A percentile compares a stretch with the other conserved stretches of the same genome.
phyloP scores from a whole-genome alignment of 2,888 invertebrate species.

The Andrena praecox region DNA sequence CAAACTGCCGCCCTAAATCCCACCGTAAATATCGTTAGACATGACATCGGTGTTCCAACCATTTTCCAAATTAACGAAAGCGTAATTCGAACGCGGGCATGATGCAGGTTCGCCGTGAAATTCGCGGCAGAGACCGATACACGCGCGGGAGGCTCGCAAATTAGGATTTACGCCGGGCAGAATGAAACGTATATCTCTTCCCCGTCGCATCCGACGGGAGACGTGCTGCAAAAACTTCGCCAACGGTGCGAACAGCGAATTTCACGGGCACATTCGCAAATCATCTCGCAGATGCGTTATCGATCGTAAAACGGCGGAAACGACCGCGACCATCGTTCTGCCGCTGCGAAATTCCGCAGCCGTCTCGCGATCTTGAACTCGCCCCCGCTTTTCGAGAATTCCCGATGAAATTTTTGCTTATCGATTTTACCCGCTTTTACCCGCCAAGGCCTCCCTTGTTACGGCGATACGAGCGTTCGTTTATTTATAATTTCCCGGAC shows the following conservation, averaged over 20 bases:
- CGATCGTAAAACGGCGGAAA: slow-evolving; percentile 11
- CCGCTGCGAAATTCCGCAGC: neutral
- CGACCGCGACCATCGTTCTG: neutral
- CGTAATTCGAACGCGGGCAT: neutral
- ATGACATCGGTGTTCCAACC: neutral
- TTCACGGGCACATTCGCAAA: slow-evolving; percentile 12
- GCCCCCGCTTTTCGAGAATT: slow-evolving; percentile 25
- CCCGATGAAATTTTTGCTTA: slow-evolving; percentile 41
- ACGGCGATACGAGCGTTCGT: slow-evolving; percentile 33
- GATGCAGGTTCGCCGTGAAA: neutral
- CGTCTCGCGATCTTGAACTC: slow-evolving; percentile 27
- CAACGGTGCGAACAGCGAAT: neutral
- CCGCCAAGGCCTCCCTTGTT: slow-evolving; percentile 42
- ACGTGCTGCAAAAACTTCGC: neutral
- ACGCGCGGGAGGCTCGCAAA: neutral
- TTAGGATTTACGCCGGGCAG: neutral
- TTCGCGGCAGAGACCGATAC: neutral
- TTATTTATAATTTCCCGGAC: slow-evolving; percentile 61
- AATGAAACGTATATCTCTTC: neutral
- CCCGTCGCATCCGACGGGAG: neutral
- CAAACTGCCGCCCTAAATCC: neutral
- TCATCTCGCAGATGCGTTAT: slow-evolving; percentile 5
- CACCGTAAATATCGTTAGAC: neutral
- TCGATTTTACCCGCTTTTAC: slow-evolving; percentile 58
- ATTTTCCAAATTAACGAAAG: neutral